Evolutionary conservation across 2,113 vertebrate species (phyloP), one percentile per base, ranked within the genome.

Genomic region (Grantiella picta): DNA sequence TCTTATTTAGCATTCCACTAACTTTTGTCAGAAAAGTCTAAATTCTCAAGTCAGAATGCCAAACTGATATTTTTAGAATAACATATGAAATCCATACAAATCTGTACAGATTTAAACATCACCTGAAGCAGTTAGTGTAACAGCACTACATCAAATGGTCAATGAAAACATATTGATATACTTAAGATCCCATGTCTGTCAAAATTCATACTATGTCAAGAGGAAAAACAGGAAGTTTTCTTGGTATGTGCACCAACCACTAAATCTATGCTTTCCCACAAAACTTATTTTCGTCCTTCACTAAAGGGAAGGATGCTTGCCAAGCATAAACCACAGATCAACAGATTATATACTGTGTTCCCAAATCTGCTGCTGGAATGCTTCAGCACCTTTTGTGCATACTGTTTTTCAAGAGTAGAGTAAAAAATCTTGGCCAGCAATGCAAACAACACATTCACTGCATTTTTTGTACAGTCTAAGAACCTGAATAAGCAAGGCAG

Each of bases 281-380:
- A 84, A 94, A 85, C 25, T 85, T 87, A 85, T 69, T 93, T 94
- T 85, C 3, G 5, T 88, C 85, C 61, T 75, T 84, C 92, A 61
- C 57, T 72, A 65, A 70, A 57, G 64, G 29, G 53, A 89, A 87
- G 22, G 45, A 87, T 61, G 56, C 10, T 71, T 78, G 82, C 82
- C 90, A 95, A 87, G 57, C 25, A 60, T 23, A 95, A 91, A 78
- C 61, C 92, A 87, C 82, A 71, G 73, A 87, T 42, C 42, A 72
- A 82, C 49, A 91, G 33, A 90, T 64, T 49, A 91, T 72, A 87
- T 12, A 68, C 1, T 57, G 40, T 85, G 70, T 69, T 85, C 88
- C 54, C 57, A 72, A 79, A 70, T 33, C 63, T 57, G 29, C 44
- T 59, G 56, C 2, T 84, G 60, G 69, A 91, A 91, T 38, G 52